Conservation (phyloP, 1,140 invertebrate genomes). For the Nymphalis io region DNA sequence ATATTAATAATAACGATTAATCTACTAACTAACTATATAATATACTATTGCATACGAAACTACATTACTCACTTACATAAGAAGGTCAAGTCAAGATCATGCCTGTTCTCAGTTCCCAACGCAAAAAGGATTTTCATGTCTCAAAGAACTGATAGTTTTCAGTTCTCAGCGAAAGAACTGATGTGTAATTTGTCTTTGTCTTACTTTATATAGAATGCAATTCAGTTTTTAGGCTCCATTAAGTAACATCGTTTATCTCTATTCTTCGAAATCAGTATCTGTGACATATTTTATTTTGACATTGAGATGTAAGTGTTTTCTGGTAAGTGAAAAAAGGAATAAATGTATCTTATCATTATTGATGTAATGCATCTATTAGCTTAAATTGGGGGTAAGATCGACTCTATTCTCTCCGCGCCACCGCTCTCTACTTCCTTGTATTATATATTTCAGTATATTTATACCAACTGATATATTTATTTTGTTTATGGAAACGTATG, state of each 20-base stretch:
- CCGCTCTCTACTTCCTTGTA: too few relatives aligned
- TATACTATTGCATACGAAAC: background rate
- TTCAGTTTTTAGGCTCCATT: background rate
- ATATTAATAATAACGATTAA: too few relatives aligned
- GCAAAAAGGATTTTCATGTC: conserved; percentile 11
- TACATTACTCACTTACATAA: background rate
- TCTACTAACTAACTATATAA: too few relatives aligned
- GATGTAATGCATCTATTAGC: too few relatives aligned
- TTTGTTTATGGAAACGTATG: too few relatives aligned
- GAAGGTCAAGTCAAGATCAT: background rate
- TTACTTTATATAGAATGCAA: background rate
- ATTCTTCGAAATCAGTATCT: background rate
- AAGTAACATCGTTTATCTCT: background rate
- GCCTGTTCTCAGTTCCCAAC: background rate
- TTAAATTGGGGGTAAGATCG: too few relatives aligned
- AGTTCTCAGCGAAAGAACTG: conserved; percentile 1
- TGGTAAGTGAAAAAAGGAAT: too few relatives aligned
- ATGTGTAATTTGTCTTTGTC: background rate
- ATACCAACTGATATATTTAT: too few relatives aligned
- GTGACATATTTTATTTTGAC: background rate
- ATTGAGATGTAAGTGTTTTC: background rate
- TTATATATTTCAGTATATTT: too few relatives aligned
- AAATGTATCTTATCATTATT: too few relatives aligned
- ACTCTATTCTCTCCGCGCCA: too few relatives aligned
- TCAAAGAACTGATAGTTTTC: conserved; percentile 5